phyloP scores from a whole-genome alignment of 2,888 invertebrate genomes.

The Diaperis boleti region DNA sequence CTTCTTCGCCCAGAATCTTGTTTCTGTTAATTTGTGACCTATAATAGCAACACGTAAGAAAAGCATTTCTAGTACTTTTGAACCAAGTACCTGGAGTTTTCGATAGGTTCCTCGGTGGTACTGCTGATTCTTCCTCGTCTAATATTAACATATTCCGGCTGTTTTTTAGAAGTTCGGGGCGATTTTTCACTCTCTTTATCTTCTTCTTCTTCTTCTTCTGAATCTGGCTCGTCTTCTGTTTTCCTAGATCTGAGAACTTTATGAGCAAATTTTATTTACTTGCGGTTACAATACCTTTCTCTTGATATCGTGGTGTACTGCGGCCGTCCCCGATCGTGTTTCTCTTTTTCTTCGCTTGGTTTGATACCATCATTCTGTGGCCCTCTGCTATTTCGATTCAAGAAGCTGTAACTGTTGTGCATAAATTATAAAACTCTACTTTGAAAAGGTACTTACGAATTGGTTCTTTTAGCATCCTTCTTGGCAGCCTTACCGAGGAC shows the following conservation, averaged over 20 bases:
- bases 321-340: conserved; percentile 65
- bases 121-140: conserved; percentile 71
- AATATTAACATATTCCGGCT: conserved; percentile 77
- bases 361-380: conserved; percentile 71
- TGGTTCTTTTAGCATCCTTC: conserved; percentile 53
- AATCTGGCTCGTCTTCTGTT: conserved; percentile 39
- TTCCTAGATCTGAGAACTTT: conserved; percentile 42
- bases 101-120: conserved; percentile 52
- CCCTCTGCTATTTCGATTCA: conserved; percentile 73
- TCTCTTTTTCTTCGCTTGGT: conserved; percentile 59
- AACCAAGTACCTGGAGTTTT: conserved; percentile 48
- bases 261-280: neutral
- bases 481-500: conserved; percentile 70
- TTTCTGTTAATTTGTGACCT: conserved; percentile 51
- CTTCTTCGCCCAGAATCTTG: conserved; percentile 55
- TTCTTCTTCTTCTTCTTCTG: conserved; percentile 53
- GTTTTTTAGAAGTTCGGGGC: conserved; percentile 59
- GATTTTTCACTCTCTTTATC: conserved; percentile 52
- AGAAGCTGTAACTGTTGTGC: conserved; percentile 65
- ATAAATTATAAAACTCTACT: neutral
- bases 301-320: conserved; percentile 63
- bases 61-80: neutral
- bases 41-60: conserved; percentile 2
- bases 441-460: conserved; percentile 59
- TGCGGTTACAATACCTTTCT: conserved; percentile 54